Conservation (phyloP, 64 coral and sea anemone species). For the Orbicella faveolata region DNA sequence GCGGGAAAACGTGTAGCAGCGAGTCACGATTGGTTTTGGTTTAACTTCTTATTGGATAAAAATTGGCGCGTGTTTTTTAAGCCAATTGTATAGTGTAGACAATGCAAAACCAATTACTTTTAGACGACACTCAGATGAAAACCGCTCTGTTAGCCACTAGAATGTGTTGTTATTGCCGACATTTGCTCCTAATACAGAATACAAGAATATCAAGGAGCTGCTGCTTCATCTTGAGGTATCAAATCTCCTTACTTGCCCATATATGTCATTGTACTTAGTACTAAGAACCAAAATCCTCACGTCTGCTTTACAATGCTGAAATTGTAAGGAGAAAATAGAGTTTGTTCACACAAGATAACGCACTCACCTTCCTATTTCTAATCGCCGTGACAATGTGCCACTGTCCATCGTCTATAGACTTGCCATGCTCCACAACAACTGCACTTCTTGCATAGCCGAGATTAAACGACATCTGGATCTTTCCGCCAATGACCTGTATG, state of each 20-base stretch:
- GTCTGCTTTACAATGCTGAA: not conserved
- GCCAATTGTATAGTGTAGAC: too few species aligned
- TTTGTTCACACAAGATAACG: not conserved
- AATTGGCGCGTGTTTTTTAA: too few species aligned
- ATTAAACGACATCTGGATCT: slow-evolving; percentile 79
- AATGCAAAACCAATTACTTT: too few species aligned
- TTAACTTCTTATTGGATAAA: too few species aligned
- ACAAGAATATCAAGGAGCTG: not conserved
- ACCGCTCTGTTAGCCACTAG: too few species aligned
- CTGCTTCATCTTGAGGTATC: too few species aligned
- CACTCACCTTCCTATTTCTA: slow-evolving; percentile 73
- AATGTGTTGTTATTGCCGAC: too few species aligned
- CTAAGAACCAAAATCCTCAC: not conserved
- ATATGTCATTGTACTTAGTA: not conserved
- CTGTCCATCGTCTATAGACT: slow-evolving; percentile 71
- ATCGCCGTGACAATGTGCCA: slow-evolving; percentile 85
- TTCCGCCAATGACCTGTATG: slow-evolving; percentile 65
- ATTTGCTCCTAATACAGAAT: too few species aligned
- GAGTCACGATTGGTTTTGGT: too few species aligned
- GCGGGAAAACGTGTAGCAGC: too few species aligned
- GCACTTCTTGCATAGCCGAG: slow-evolving; percentile 65
- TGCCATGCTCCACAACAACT: slow-evolving; percentile 42
- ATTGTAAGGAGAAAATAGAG: not conserved
- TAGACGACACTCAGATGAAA: too few species aligned
- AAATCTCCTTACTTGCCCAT: not conserved